A percentile compares a stretch with the other conserved stretches of the same genome.
These are phyloP conservation scores for Elymnias hypermnestra DNA, from an alignment of 1,140 invertebrate species.

Conservation along the genomic window DNA sequence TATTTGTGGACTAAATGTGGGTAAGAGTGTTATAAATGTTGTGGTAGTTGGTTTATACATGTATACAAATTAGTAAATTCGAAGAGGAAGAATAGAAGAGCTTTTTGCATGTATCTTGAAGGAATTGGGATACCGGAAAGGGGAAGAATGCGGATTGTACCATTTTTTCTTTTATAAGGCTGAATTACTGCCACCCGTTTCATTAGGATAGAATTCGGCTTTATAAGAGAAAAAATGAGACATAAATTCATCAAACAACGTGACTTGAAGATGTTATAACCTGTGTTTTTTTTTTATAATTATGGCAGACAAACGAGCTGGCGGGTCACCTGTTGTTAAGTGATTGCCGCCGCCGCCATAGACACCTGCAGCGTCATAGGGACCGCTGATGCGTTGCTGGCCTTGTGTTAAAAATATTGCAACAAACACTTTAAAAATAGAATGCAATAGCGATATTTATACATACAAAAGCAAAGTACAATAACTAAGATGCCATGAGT, in stretches of 20 bases:
- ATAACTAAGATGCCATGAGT: too few species aligned
- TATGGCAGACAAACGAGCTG: too few species aligned
- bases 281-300: too few species aligned
- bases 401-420: too few species aligned
- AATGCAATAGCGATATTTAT: too few species aligned
- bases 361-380: too few species aligned
- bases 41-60: not conserved
- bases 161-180: slow-evolving; percentile 22
- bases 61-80: not conserved
- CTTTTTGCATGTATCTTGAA: not conserved
- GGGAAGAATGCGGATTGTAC: slow-evolving; percentile 9
- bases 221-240: slow-evolving; percentile 21
- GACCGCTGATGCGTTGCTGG: too few species aligned
- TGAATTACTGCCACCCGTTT: slow-evolving; percentile 15
- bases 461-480: too few species aligned
- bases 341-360: too few species aligned
- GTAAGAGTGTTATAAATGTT: slow-evolving; percentile 15
- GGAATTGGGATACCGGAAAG: not conserved
- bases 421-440: too few species aligned
- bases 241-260: slow-evolving; percentile 1
- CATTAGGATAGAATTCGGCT: slow-evolving; percentile 20
- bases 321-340: too few species aligned
- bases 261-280: not conserved
- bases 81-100: not conserved
- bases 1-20: slow-evolving; percentile 9